Evolutionary conservation across 2,113 vertebrate species (phyloP), one percentile per base, ranked within the genome.

Genomic region (Hyperopisus bebe): DNA sequence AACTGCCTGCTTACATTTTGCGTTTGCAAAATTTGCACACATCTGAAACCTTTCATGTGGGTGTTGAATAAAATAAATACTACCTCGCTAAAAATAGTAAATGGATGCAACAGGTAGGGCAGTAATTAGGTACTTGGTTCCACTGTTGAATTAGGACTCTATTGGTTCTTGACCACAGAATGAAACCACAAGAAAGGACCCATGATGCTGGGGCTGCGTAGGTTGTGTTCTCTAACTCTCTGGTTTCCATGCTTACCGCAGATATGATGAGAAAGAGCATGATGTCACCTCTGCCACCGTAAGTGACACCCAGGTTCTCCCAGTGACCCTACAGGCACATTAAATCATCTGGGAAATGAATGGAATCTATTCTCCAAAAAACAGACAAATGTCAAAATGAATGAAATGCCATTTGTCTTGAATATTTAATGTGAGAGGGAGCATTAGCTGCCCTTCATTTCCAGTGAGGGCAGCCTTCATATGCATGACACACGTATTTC

Each of bases 381-480:
- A 50, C 83, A 86, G 83, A 86, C 83, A 86, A 27, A 86, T 86
- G 83, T 86, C 83, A 86, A 27, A 86, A 50, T 86, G 83, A 86
- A 47, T 86, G 83, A 86, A 86, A 86, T 47, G 83, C 83, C 83
- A 50, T 50, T 85, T 48, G 42, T 85, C 82, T 50, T 27, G 83
- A 86, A 50, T 86, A 48, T 48, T 27, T 47, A 86, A 27, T 86
- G 47, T 86, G 83, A 31, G 44, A 27, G 83, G 11, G 44, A 27
- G 27, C 83, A 50, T 85, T 85, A 48, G 17, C 82, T 86, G 83
- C 21, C 47, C 83, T 50, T 86, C 83, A 47, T 27, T 50, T 86
- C 83, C 44, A 13, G 83, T 1, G 44, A 27, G 44, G 42, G 24
- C 47, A 50, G 21, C n/a, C 24, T 86, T 48, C 42, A 21, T 85